Base-by-base conservation (phyloP, 2,113 vertebrate genomes). In the Triplophysa rosa region DNA sequence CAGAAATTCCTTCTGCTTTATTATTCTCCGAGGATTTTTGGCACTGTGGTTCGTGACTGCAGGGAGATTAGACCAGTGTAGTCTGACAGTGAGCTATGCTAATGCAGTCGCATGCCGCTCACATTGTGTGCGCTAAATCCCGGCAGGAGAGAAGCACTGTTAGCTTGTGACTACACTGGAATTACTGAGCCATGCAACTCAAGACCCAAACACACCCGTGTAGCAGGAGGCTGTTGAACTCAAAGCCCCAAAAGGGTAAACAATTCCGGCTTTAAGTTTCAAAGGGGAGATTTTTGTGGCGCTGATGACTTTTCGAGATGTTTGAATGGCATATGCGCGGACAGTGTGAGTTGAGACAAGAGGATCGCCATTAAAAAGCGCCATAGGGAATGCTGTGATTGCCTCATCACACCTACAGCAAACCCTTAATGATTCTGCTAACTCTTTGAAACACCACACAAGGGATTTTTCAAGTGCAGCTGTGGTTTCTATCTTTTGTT, bases 31-130 rank as follows among this genome's bases (percentile, higher is more conserved):
- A 16, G 61, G 67, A 19, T 64, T 78, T 67, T 69, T 64, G 68
- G 75, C 47, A 19, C 47, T 80, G 42, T 83, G 80, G 78, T 89
- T 87, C 69, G 73, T 89, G 89, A 87, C 85, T 89, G 77, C 80
- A 68, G 62, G 63, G 78, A 86, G 86, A 89, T 90, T 90, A 88
- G 70, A 79, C 82, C 75, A 83, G 80, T 40, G 49, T 29, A 74
- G 64, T 68, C 69, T 83, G 84, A 86, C 88, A 73, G 58, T 62
- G 52, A 66, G 67, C 68, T 72, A 72, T 88, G 88, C 89, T 90
- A 89, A 88, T 88, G 83, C 85, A 85, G 86, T 92, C 90, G 92
- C 92, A 92, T 93, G 92, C 85, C 84, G 78, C 86, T 85, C 90
- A 89, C 86, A 73, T 83, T 90, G 87, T 86, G 87, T 84, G 87